These are phyloP conservation scores for Hyperopisus bebe DNA, from an alignment of 2,113 vertebrate species.

Conservation along the genomic window DNA sequence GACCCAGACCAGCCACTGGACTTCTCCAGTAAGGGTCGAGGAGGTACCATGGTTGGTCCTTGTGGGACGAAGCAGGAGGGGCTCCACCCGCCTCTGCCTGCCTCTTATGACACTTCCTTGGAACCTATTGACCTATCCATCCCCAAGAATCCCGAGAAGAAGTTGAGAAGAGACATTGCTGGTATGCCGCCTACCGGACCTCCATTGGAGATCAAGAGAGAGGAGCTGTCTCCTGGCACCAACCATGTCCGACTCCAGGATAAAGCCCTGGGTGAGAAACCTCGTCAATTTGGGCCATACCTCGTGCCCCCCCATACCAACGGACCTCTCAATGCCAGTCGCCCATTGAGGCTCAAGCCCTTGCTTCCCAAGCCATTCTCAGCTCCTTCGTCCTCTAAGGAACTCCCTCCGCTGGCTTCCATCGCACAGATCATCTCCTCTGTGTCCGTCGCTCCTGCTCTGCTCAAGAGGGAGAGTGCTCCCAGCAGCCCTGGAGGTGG, in stretches of 20 bases:
- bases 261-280: slow-evolving; percentile 36
- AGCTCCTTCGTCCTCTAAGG: slow-evolving; percentile 47
- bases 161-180: slow-evolving; percentile 35
- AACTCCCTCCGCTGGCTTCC: slow-evolving; percentile 86
- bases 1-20: slow-evolving; percentile 85
- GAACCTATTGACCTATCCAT: slow-evolving; percentile 96
- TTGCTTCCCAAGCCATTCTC: slow-evolving; percentile 83
- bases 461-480: slow-evolving; percentile 71
- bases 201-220: slow-evolving; percentile 55
- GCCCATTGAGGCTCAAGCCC: slow-evolving; percentile 78
- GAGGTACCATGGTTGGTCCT: slow-evolving; percentile 24
- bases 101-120: slow-evolving; percentile 61
- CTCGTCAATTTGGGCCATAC: slow-evolving; percentile 52
- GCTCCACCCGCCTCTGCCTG: slow-evolving; percentile 46
- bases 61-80: slow-evolving; percentile 74
- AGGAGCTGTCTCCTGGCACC: slow-evolving; percentile 43
- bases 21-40: slow-evolving; percentile 77
- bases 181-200: background rate
- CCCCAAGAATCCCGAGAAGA: slow-evolving; percentile 61
- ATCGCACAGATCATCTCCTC: slow-evolving; percentile 98
- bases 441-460: slow-evolving; percentile 77
- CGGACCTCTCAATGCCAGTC: slow-evolving; percentile 53
- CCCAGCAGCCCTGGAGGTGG: slow-evolving; percentile 31
- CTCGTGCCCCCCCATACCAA: slow-evolving; percentile 58
- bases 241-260: slow-evolving; percentile 23